phyloP scores from a whole-genome alignment of 2,888 invertebrate species.

The Drosophila birchii region DNA sequence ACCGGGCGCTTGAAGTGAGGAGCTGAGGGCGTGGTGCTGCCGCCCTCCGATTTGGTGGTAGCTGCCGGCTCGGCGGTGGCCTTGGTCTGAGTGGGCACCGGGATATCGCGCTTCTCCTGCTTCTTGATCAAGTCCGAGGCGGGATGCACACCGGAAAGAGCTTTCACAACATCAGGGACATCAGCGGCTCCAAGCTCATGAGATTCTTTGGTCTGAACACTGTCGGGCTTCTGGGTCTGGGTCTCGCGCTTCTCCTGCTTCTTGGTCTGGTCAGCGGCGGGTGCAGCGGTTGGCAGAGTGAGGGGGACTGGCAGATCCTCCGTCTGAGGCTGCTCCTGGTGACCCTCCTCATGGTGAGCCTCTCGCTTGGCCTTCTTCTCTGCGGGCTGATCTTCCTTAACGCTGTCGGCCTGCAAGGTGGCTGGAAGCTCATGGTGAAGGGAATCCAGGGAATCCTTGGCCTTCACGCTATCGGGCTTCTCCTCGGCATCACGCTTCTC shows the following conservation, averaged over 20 bases:
- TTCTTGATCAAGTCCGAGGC: conserved; percentile 4
- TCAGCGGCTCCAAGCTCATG: conserved; percentile 3
- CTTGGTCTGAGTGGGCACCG: conserved; percentile 78
- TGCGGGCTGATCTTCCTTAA: background rate
- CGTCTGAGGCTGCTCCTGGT: conserved; percentile 10
- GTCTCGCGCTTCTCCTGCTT: conserved; percentile 38
- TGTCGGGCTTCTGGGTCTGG: conserved; percentile 20
- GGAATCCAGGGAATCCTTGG: conserved; percentile 4
- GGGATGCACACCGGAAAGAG: background rate
- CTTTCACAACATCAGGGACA: background rate
- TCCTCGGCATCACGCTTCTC: conserved; percentile 33
- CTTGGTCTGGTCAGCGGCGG: background rate
- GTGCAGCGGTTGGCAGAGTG: background rate
- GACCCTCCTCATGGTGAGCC: conserved; percentile 22
- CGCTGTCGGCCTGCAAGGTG: background rate
- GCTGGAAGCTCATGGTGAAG: background rate
- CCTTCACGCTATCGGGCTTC: conserved; percentile 21
- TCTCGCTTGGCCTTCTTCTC: conserved; percentile 20
- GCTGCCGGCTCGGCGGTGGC: conserved; percentile 40
- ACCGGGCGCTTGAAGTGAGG: conserved; percentile 17
- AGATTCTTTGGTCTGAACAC: conserved; percentile 7
- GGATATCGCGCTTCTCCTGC: conserved; percentile 74
- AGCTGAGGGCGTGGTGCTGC: conserved; percentile 20
- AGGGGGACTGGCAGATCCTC: conserved; percentile 5
- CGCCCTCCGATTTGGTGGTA: conserved; percentile 22